Conservation (phyloP, 2,888 invertebrate genomes). For the Drosophila rellima region DNA sequence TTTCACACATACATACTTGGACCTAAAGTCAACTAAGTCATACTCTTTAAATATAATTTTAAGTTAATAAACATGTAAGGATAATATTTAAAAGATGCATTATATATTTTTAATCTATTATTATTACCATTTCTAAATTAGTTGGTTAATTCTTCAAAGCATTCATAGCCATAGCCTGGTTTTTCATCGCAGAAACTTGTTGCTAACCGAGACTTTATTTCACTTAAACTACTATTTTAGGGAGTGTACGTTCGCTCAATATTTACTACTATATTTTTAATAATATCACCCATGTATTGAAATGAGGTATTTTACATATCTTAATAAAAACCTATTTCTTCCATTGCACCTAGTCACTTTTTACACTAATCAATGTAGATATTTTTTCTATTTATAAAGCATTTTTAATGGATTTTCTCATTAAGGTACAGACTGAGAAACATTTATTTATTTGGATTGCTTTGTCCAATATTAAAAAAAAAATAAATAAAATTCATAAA, state of each 20-base stretch:
- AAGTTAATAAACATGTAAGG: neutral
- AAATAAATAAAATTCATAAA: too few species aligned
- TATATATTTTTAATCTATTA: neutral
- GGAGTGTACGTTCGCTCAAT: neutral
- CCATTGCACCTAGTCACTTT: constrained; percentile 2
- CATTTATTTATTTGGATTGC: neutral
- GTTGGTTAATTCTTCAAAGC: neutral
- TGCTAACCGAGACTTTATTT: neutral
- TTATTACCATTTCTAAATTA: neutral
- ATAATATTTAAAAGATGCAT: constrained; percentile 1
- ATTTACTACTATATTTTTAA: neutral
- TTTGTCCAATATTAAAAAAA: neutral
- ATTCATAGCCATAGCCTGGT: neutral
- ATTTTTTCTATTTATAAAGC: neutral
- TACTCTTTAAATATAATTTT: neutral
- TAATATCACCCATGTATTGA: constrained; percentile 5
- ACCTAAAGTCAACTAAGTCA: neutral
- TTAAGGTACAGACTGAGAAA: neutral
- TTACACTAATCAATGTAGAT: too few species aligned
- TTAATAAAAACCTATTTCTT: neutral
- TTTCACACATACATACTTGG: neutral
- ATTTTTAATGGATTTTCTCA: neutral
- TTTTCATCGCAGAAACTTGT: neutral
- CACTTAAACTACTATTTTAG: neutral
- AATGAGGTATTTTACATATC: neutral